phyloP scores from a whole-genome alignment of 2,888 invertebrate species.

The Orthonychiurus folsomi region DNA sequence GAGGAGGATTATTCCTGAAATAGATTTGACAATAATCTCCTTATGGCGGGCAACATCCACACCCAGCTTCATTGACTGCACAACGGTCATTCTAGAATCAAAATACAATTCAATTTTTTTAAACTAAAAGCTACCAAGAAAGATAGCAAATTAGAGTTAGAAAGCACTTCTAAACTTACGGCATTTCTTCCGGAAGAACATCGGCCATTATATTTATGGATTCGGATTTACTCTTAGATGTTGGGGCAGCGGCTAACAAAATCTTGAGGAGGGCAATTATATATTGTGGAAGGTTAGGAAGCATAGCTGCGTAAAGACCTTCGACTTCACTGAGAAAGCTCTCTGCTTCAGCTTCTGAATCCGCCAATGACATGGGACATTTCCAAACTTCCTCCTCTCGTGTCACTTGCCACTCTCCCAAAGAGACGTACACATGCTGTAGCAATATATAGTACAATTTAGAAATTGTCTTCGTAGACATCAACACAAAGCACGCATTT shows the following conservation, averaged over 20 bases:
- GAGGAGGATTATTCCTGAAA: conserved; percentile 77
- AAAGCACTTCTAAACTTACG: conserved; percentile 58
- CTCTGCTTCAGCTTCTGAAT: conserved; percentile 61
- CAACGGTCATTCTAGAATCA: conserved; percentile 64
- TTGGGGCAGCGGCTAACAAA: conserved; percentile 91
- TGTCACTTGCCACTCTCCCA: conserved; percentile 84
- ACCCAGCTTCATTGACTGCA: conserved; percentile 88
- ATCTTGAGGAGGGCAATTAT: conserved; percentile 96
- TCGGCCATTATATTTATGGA: conserved; percentile 98
- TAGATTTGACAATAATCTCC: conserved; percentile 88
- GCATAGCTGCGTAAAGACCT: conserved; percentile 82
- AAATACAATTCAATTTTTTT: conserved; percentile 4
- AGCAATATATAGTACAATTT: conserved; percentile 37
- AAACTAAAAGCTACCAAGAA: conserved; percentile 3
- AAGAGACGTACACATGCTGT: conserved; percentile 85
- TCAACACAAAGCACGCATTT: not conserved
- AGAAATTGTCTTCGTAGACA: not conserved
- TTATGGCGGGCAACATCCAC: conserved; percentile 98
- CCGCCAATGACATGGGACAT: conserved; percentile 78
- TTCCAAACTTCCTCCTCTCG: conserved; percentile 83
- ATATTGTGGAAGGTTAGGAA: conserved; percentile 92
- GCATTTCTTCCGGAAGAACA: conserved; percentile 94
- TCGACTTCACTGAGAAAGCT: conserved; percentile 62
- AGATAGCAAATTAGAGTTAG: not conserved
- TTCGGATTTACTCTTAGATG: conserved; percentile 96